Conservation (phyloP, 2,888 invertebrate genomes). For the Crioceris asparagi region DNA sequence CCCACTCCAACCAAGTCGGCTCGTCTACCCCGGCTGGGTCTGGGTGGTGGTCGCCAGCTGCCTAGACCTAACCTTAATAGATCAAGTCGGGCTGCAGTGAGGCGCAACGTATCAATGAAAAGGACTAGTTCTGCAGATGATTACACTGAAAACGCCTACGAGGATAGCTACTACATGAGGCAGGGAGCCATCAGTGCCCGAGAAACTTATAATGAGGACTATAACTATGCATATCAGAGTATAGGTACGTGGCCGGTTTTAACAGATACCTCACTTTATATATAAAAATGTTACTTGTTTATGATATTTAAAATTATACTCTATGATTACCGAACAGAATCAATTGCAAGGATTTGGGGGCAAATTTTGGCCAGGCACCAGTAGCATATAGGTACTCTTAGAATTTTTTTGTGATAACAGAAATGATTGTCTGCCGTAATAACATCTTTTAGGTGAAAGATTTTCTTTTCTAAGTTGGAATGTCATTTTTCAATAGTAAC, state of each 20-base stretch:
- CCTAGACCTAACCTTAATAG: conserved; percentile 36
- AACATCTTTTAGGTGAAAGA: no score
- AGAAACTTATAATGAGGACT: conserved; percentile 53
- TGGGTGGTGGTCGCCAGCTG: conserved; percentile 39
- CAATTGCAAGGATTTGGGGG: no score
- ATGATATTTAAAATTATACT: no score
- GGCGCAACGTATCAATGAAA: conserved; percentile 32
- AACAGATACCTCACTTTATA: no score
- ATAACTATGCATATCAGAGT: conserved; percentile 60
- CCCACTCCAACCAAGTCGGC: conserved; percentile 37
- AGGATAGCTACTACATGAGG: conserved; percentile 33
- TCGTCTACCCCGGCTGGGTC: conserved; percentile 22
- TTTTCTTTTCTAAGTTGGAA: no score
- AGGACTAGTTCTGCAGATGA: conserved; percentile 37
- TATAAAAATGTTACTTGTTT: no score
- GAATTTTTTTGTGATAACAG: no score
- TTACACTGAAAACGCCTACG: conserved; percentile 29
- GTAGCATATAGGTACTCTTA: no score
- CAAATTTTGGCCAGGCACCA: no score
- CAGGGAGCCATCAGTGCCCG: conserved; percentile 34
- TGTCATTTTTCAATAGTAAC: no score
- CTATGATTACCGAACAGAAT: no score
- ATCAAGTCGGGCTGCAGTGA: conserved; percentile 18
- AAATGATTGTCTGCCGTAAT: no score
- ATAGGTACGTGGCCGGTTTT: conserved; percentile 50